Percentiles rank a stretch among this genome's conserved stretches.
Evolutionary conservation across 2,113 vertebrate genomes (phyloP).

Genomic region (Cynoglossus semilaevis): DNA sequence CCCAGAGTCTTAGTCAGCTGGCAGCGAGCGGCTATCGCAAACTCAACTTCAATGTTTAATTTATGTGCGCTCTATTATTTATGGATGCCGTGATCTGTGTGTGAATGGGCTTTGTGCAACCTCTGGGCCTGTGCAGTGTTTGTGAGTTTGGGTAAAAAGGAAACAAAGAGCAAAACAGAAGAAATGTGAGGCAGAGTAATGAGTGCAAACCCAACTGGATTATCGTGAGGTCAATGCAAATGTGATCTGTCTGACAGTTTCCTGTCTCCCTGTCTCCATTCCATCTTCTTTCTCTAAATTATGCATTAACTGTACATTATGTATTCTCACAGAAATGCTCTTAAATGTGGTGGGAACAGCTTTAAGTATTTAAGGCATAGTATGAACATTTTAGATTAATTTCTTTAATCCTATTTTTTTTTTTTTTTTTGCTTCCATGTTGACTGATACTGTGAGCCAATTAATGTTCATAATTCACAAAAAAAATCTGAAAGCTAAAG

Average conservation of each 20-base stretch:
- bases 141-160: slow-evolving; percentile 25
- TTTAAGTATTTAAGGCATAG: background rate
- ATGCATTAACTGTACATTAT: slow-evolving; percentile 14
- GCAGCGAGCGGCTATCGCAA: slow-evolving; percentile 56
- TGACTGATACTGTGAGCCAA: too few relatives aligned
- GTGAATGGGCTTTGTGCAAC: slow-evolving; percentile 34
- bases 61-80: slow-evolving; percentile 69
- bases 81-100: slow-evolving; percentile 61
- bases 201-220: slow-evolving; percentile 11
- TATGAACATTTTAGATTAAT: background rate
- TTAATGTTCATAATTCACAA: too few relatives aligned
- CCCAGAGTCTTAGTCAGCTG: slow-evolving; percentile 35
- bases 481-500: too few relatives aligned
- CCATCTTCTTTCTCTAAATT: slow-evolving; percentile 19
- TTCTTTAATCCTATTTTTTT: too few relatives aligned
- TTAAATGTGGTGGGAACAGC: slow-evolving; percentile 8
- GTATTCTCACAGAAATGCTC: background rate
- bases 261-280: slow-evolving; percentile 11
- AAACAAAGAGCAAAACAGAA: slow-evolving; percentile 5
- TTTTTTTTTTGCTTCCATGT: too few relatives aligned
- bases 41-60: slow-evolving; percentile 69
- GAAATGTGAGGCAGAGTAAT: slow-evolving; percentile 10
- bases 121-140: slow-evolving; percentile 24
- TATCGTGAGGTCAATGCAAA: slow-evolving; percentile 11
- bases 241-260: slow-evolving; percentile 3